A percentile compares a stretch with the other conserved stretches of the same genome.
Conservation (phyloP, 2,113 vertebrate species). For the Podilymbus podiceps region DNA sequence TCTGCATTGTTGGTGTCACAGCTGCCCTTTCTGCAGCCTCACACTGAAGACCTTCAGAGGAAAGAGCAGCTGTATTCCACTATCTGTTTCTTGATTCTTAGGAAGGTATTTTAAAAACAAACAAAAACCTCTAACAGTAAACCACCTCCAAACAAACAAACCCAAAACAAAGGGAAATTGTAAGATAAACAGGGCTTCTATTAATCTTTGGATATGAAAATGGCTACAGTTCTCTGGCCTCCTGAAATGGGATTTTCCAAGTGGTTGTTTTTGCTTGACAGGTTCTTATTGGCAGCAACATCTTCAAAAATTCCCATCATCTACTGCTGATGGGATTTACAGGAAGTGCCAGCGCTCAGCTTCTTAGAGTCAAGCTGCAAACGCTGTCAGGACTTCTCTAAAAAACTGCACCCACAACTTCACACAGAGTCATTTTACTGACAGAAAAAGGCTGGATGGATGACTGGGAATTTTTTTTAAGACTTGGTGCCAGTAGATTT, state of each 20-base stretch:
- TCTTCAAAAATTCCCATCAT: background rate
- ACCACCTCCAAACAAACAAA: background rate
- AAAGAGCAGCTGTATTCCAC: background rate
- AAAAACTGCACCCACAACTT: rapidly evolving
- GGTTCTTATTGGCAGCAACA: background rate
- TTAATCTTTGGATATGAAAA: background rate
- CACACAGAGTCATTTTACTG: background rate
- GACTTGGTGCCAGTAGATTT: background rate
- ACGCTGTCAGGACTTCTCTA: background rate
- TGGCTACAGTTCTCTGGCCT: background rate
- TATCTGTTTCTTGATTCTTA: background rate
- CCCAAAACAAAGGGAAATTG: background rate
- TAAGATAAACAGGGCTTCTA: background rate
- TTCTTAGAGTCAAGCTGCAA: background rate
- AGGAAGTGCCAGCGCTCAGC: background rate
- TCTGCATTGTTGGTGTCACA: background rate
- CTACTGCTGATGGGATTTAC: background rate
- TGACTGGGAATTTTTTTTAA: background rate
- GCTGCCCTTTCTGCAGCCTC: background rate
- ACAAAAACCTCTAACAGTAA: background rate
- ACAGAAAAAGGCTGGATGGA: background rate
- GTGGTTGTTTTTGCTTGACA: background rate
- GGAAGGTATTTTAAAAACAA: background rate
- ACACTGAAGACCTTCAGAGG: background rate
- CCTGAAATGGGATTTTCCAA: background rate